phyloP scores from a whole-genome alignment of 2,113 vertebrate genomes.

The Thamnophis sirtalis region DNA sequence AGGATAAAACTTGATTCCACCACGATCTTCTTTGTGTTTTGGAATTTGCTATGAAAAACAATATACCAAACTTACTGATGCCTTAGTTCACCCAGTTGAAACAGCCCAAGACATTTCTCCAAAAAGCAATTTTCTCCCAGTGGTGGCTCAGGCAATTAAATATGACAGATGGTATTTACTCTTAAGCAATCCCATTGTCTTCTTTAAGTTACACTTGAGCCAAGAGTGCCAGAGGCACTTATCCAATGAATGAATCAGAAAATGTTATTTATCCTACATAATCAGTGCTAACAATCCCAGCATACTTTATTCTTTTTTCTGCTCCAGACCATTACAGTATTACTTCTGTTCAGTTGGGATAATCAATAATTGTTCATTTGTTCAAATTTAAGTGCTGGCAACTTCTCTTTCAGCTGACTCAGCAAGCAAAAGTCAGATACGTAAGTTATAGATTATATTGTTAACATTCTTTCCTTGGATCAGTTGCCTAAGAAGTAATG shows the following conservation, averaged over 20 bases:
- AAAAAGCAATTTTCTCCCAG: not conserved
- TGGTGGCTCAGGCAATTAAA: not conserved
- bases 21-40: not conserved
- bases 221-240: not conserved
- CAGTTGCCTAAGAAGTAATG: not conserved
- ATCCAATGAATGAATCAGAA: not conserved
- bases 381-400: slow-evolving; percentile 21
- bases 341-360: not conserved
- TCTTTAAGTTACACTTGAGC: not conserved
- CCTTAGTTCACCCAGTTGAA: no score
- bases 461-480: not conserved
- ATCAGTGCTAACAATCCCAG: not conserved
- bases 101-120: not conserved
- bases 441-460: slow-evolving; percentile 1
- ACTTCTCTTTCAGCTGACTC: slow-evolving; percentile 16
- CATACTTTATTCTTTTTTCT: not conserved
- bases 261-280: not conserved
- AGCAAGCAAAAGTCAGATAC: slow-evolving; percentile 1
- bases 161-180: not conserved
- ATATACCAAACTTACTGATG: not conserved
- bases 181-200: not conserved
- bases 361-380: slow-evolving; percentile 24
- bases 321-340: not conserved
- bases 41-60: not conserved
- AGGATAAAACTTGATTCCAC: not conserved